Conservation (phyloP, 1,140 invertebrate species). For the Drosophila pruinosa region DNA sequence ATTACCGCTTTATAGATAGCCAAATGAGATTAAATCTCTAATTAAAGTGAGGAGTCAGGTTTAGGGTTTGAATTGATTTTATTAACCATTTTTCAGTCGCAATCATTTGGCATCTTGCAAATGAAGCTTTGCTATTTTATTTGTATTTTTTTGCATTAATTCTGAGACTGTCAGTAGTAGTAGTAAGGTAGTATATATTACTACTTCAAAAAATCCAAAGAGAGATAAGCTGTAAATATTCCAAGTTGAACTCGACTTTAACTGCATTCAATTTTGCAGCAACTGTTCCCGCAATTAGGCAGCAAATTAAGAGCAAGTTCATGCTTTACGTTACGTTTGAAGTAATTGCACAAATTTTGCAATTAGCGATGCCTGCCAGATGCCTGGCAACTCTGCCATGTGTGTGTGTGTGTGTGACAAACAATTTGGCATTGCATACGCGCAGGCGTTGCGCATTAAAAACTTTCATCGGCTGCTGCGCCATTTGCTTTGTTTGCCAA, state of each 20-base stretch:
- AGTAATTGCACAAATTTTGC: constrained; percentile 34
- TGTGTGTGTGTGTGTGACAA: constrained; percentile 13
- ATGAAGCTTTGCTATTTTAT: no score
- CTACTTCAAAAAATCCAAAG: no score
- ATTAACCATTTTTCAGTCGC: no score
- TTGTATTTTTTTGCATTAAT: no score
- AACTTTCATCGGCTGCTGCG: constrained; percentile 25
- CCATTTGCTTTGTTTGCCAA: constrained; percentile 38
- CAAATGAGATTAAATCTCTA: background rate
- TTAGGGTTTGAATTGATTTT: background rate
- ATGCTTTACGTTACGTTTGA: background rate
- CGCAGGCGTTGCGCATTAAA: constrained; percentile 44
- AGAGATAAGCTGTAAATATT: no score
- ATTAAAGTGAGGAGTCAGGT: no score
- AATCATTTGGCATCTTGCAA: no score
- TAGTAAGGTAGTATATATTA: no score
- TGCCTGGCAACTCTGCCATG: constrained; percentile 30
- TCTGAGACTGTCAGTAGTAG: no score
- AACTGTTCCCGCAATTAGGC: constrained; percentile 16
- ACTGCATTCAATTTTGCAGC: background rate
- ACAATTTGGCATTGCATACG: constrained; percentile 27
- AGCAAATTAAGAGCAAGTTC: constrained; percentile 1
- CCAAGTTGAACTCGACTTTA: no score
- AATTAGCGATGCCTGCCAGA: constrained; percentile 26
- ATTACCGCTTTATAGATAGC: background rate